Base-by-base conservation (phyloP, 2,888 invertebrate species). In the Cosmorhoe ocellata region DNA sequence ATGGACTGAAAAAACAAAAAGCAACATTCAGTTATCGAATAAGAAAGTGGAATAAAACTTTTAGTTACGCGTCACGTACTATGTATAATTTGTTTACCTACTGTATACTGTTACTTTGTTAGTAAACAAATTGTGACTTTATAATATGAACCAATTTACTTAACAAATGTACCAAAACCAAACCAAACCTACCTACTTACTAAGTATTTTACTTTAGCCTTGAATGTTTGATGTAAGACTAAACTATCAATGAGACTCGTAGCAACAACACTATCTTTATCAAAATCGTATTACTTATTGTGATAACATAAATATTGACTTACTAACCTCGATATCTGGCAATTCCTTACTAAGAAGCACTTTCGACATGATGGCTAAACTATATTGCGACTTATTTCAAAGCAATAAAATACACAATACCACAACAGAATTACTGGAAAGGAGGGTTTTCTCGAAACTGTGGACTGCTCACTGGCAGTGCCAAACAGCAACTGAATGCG, bases 321-420 rank as follows among this genome's bases (percentile, higher is more conserved):
- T 27, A 88, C 91, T 90, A 82, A 95, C 96, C 93, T 96, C 96
- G 69, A 96, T 96, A 79, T 96, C 96, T 1, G 95, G 94, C 53
- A 95, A 72, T 73, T 96, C 95, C 69, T 92, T 93, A 78, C 95
- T 96, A 40, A 95, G 64, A 58, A 91, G 60, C 53, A 80, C 80
- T 66, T 91, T 91, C 44, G 92, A 77, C 91, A 90, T 90, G 43
- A 61, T 79, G 58, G 28, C n/a, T 28, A 10, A 26, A 3, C 11
- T 31, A n/a, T 66, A 28, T 30, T 59, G 58, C 50, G 47, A 33
- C 44, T 62, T 57, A 53, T 42, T 37, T 37, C 10, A 38, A 43
- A 33, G 22, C 1, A 40, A 48, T 52, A 54, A 45, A 38, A 22
- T 18, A 36, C 18, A 53, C 50, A 26, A 30, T 46, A 18, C 39